Base-by-base conservation (phyloP, 2,888 invertebrate genomes). In the Drosophila parthenogenetica region DNA sequence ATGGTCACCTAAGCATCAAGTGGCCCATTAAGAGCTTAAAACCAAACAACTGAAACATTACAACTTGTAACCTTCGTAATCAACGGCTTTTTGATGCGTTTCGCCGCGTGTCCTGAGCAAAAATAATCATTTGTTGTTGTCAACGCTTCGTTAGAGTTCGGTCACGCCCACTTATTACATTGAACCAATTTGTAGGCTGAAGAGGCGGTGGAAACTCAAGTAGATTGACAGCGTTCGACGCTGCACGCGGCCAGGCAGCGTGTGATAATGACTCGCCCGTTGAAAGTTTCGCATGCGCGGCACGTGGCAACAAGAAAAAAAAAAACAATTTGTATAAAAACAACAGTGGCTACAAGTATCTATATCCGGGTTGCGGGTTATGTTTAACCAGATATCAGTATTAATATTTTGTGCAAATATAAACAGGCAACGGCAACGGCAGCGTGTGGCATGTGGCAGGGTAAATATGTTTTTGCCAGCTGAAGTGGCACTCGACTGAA, bases 201-300 rank as follows among this genome's bases (percentile, higher is more conserved):
- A 35, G 35, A 10, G 32, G 2, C 11, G 43, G 14, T 37, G 25
- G 61, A 46, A 69, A 61, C 58, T 85, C 72, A 82, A 87, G 72
- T 80, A 74, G 69, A 73, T 53, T 57, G 42, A 7, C 25, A 39
- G 39, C 29, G 29, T 69, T 50, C 55, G 62, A 29, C 2, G 11
- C 43, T 62, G 70, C 88, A 81, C 77, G 85, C 78, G 84, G 13
- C 35, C 13, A 11, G 13, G 35, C 35, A 90, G 86, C 90, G 90
- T 90, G 90, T 89, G 90, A 90, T 90, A 90, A 90, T 90, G 89
- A 90, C 43, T 45, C 45, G 59, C 40, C 55, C 86, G 81, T 89
- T 82, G 84, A 69, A 72, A 55, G 77, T 54, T 65, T 73, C 79
- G 74, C 76, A 75, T 86, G 77, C 87, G 45, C 71, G 81, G 48